These are phyloP conservation scores for Caenorhabditis panamensis DNA, from an alignment of 2,888 invertebrate genomes.

Conservation along the genomic window DNA sequence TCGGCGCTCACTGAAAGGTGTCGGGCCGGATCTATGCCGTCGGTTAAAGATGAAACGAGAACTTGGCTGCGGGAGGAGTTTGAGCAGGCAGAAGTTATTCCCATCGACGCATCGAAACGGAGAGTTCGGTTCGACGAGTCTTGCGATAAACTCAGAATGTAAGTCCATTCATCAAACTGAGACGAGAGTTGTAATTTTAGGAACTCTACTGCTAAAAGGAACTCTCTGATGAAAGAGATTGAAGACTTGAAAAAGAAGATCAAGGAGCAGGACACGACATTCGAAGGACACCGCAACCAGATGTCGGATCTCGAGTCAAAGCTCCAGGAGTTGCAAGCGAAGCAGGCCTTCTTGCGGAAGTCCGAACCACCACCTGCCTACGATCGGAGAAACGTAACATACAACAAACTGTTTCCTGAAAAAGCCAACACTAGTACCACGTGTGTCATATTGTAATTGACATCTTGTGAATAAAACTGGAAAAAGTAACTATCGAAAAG, in stretches of 20 bases:
- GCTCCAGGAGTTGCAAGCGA: conserved; percentile 68
- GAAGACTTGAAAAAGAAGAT: conserved; percentile 71
- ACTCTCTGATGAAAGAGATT: conserved; percentile 70
- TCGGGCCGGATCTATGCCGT: conserved; percentile 56
- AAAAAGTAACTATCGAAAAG: no score
- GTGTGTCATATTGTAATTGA: conserved; percentile 67
- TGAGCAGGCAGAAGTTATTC: conserved; percentile 69
- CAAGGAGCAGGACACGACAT: conserved; percentile 73
- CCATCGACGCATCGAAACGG: conserved; percentile 56
- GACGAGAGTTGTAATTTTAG: no score
- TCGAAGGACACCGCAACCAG: conserved; percentile 75
- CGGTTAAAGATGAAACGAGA: conserved; percentile 59
- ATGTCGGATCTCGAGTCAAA: conserved; percentile 70
- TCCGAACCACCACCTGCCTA: conserved; percentile 67
- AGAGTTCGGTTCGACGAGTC: conserved; percentile 50
- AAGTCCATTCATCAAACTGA: conserved; percentile 14
- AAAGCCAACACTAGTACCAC: conserved; percentile 59
- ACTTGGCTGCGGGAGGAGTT: conserved; percentile 70
- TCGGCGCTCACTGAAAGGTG: conserved; percentile 47
- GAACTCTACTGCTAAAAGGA: conserved; percentile 35
- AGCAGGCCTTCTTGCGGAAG: conserved; percentile 63
- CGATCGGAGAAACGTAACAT: conserved; percentile 53
- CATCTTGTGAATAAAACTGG: no score
- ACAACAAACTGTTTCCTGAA: conserved; percentile 66
- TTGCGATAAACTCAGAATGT: conserved; percentile 44